A percentile compares a stretch with the other conserved stretches of the same genome.
Evolutionary conservation across 1,140 invertebrate genomes (phyloP).

Genomic region (roundworm (Caenorhabditis elegans)): DNA sequence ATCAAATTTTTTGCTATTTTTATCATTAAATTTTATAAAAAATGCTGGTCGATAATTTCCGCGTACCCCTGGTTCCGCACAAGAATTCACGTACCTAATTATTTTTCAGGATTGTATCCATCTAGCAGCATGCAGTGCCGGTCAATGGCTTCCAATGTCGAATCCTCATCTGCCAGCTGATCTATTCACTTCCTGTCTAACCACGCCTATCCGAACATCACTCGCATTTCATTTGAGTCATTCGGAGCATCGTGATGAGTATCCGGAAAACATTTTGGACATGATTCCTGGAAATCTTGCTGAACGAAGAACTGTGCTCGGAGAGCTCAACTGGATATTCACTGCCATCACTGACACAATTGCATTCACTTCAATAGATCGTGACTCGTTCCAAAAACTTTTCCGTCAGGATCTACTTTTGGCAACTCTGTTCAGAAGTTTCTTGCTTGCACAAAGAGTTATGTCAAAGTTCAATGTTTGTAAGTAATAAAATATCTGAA

Average conservation of each 20-base stretch:
- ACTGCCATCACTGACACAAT: constrained; percentile 99
- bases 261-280: constrained; percentile 42
- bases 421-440: constrained; percentile 94
- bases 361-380: constrained; percentile 92
- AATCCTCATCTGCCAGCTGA: constrained; percentile 97
- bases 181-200: constrained; percentile 94
- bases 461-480: constrained; percentile 91
- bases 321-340: constrained; percentile 99
- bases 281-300: constrained; percentile 86
- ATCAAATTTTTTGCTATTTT: too few species aligned
- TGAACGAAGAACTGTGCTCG: constrained; percentile 92
- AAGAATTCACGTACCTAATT: background rate
- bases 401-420: constrained; percentile 97
- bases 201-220: constrained; percentile 93
- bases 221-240: constrained; percentile 72
- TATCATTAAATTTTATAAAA: too few species aligned
- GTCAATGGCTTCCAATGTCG: constrained; percentile 86
- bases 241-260: constrained; percentile 8
- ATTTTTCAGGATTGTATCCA: constrained; percentile 87
- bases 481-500: background rate
- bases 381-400: constrained; percentile 90
- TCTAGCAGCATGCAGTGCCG: constrained; percentile 85
- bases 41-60: too few species aligned
- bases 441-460: constrained; percentile 91
- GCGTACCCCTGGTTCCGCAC: too few species aligned